Evolutionary conservation across 2,888 invertebrate genomes (phyloP).

Genomic region (Apotomis capreana): DNA sequence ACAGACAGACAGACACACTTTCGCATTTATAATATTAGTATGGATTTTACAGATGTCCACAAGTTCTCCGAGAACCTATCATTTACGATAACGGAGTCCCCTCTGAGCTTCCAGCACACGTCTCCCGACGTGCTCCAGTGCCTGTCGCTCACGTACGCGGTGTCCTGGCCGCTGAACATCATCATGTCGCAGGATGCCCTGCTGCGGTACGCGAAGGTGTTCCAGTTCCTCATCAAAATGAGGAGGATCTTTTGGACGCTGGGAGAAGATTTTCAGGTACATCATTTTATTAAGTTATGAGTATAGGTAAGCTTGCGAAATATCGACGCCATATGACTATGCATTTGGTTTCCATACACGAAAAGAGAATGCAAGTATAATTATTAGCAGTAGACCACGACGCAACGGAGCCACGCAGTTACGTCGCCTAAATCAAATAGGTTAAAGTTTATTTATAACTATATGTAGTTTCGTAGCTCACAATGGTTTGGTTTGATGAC

Average conservation of each 20-base stretch:
- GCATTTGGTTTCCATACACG: too few species aligned
- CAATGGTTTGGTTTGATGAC: too few species aligned
- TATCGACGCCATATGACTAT: too few species aligned
- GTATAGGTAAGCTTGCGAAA: too few species aligned
- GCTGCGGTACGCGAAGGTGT: constrained; percentile 88
- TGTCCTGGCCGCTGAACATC: constrained; percentile 91
- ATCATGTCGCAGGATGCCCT: constrained; percentile 88
- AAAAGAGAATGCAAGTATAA: too few species aligned
- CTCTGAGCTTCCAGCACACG: constrained; percentile 85
- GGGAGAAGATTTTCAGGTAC: constrained; percentile 86
- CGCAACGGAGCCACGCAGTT: too few species aligned
- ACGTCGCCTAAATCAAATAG: too few species aligned
- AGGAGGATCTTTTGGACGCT: constrained; percentile 90
- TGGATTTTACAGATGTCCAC: constrained; percentile 77
- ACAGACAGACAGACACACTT: too few species aligned
- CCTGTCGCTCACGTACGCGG: constrained; percentile 87
- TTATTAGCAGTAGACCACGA: too few species aligned
- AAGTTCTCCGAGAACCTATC: constrained; percentile 85
- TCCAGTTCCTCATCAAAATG: constrained; percentile 89
- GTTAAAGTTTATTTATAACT: too few species aligned
- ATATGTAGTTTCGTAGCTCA: too few species aligned
- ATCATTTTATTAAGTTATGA: background rate
- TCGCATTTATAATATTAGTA: too few species aligned
- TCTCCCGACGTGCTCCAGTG: constrained; percentile 87
- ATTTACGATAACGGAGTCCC: constrained; percentile 84